phyloP scores from a whole-genome alignment of 2,888 invertebrate species.

The Diadromus collaris region DNA sequence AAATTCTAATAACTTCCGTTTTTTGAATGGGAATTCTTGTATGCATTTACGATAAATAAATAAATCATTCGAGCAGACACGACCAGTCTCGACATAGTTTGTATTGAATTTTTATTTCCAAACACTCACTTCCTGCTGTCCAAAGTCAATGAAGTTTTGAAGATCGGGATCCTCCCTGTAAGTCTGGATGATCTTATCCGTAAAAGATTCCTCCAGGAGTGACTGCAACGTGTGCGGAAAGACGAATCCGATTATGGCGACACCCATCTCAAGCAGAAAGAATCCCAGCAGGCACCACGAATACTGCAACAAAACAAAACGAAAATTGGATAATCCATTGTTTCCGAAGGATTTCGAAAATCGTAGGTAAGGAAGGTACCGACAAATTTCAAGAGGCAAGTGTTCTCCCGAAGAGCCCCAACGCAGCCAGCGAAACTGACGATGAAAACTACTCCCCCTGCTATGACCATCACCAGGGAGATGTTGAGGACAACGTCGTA shows the following conservation, averaged over 20 bases:
- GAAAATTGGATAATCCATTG: slow-evolving; percentile 8
- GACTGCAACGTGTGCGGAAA: slow-evolving; percentile 95
- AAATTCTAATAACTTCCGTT: too few relatives aligned
- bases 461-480: slow-evolving; percentile 93
- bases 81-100: neutral
- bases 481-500: slow-evolving; percentile 96
- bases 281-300: slow-evolving; percentile 93
- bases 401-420: slow-evolving; percentile 94
- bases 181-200: slow-evolving; percentile 94
- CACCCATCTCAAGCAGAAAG: slow-evolving; percentile 95
- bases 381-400: slow-evolving; percentile 94
- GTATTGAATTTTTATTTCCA: neutral
- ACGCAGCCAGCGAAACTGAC: slow-evolving; percentile 97
- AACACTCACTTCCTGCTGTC: slow-evolving; percentile 92
- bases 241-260: slow-evolving; percentile 96
- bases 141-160: slow-evolving; percentile 96
- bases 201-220: slow-evolving; percentile 91
- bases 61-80: too few relatives aligned
- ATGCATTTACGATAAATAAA: too few relatives aligned
- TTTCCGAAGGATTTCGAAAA: neutral
- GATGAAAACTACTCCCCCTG: slow-evolving; percentile 94
- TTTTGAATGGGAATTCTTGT: too few relatives aligned
- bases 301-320: slow-evolving; percentile 84
- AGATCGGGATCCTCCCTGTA: slow-evolving; percentile 96
- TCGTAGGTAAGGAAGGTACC: slow-evolving; percentile 78